Conservation (phyloP, 2,797 vertebrate species). For the Acanthopagrus latus region DNA sequence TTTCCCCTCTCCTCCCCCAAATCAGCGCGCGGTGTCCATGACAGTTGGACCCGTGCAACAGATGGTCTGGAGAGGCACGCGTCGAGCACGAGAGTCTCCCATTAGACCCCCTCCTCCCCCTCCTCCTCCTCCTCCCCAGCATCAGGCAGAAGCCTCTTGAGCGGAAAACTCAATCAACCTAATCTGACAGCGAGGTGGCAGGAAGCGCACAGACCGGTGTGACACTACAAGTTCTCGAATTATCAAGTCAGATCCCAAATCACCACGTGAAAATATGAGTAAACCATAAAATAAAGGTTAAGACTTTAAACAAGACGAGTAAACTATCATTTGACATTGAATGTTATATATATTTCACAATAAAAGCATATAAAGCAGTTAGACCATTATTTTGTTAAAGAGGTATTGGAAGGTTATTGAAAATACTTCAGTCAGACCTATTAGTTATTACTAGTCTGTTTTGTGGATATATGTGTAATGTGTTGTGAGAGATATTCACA, state of each 20-base stretch:
- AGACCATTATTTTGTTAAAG: background rate
- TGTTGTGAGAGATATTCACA: background rate
- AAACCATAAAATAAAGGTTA: background rate
- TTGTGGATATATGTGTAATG: background rate
- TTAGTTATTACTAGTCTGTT: background rate
- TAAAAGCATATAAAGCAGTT: background rate
- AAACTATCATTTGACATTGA: background rate
- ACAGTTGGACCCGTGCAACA: constrained; percentile 74
- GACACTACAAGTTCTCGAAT: background rate
- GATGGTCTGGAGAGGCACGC: constrained; percentile 82
- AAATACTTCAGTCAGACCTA: background rate
- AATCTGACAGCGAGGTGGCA: constrained; percentile 23
- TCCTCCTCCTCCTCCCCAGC: background rate
- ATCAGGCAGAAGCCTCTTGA: constrained; percentile 20
- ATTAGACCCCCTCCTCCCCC: constrained; percentile 2
- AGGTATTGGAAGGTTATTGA: fast-evolving
- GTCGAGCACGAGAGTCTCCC: constrained; percentile 80
- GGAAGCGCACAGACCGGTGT: background rate
- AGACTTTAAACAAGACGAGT: background rate
- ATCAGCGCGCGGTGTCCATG: constrained; percentile 73
- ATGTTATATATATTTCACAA: background rate
- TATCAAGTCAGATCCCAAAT: background rate
- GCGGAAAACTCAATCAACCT: constrained; percentile 56
- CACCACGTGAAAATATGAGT: background rate
- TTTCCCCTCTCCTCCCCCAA: constrained; percentile 20